Conservation (phyloP, 1,140 invertebrate genomes). For the Mactra quadrangularis region DNA sequence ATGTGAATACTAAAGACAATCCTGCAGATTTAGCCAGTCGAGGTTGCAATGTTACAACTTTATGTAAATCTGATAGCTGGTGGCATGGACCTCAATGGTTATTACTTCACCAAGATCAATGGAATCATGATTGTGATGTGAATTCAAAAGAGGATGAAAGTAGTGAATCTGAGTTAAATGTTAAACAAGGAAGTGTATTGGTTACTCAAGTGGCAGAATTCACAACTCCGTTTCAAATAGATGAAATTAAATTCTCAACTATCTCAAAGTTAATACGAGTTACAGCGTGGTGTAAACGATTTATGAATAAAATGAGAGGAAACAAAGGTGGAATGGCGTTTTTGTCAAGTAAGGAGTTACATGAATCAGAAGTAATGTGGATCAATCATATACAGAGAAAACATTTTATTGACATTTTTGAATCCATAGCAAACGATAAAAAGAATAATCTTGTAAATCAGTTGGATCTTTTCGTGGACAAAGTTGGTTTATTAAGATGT, state of each 20-base stretch:
- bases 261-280: background rate
- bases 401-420: slow-evolving; percentile 23
- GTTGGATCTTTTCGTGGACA: background rate
- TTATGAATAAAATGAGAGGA: slow-evolving; percentile 10
- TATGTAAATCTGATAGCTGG: background rate
- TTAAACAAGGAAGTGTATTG: background rate
- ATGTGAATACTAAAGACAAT: slow-evolving; percentile 22
- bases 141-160: background rate
- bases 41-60: background rate
- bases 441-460: slow-evolving; percentile 8
- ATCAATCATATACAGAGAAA: slow-evolving; percentile 1
- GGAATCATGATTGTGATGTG: background rate
- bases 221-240: background rate
- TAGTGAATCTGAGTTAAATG: background rate
- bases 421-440: background rate
- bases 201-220: background rate
- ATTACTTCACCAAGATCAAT: background rate
- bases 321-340: background rate
- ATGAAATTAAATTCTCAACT: background rate
- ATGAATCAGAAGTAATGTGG: slow-evolving; percentile 1
- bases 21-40: slow-evolving; percentile 26
- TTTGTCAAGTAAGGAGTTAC: background rate
- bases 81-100: slow-evolving; percentile 24
- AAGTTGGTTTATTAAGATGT: slow-evolving; percentile 11
- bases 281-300: background rate